Base-by-base conservation (phyloP, 2,113 vertebrate species). In the Emydura subglobosa region DNA sequence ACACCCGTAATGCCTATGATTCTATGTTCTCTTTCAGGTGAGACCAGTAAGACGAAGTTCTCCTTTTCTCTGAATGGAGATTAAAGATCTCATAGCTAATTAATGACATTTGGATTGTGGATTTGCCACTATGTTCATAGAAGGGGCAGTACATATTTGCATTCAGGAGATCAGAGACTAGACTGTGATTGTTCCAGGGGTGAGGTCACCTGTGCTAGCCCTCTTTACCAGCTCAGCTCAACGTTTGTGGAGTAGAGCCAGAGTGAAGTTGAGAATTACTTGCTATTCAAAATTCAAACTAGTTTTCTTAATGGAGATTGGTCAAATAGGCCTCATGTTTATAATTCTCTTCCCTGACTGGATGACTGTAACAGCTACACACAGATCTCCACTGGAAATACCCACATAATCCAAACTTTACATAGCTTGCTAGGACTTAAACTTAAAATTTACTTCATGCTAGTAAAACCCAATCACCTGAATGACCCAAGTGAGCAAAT, bases 401-500 rank as follows among this genome's bases (percentile, higher is more conserved):
- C 65, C 50, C 50, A 81, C 22, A 88, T 78, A 92, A 90, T 82
- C 25, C 16, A 90, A 88, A 27, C 4, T 91, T 92, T 90, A 42
- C 83, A 22, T 51, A 90, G 1, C 6, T 93, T 93, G 6, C 93
- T 92, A 61, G 17, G 44, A 88, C 54, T 47, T 78, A 89, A 90
- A 82, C 61, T 81, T 2, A 49, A 16, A 74, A 10, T 51, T 91
- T 44, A 44, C 9, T 80, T 96, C 87, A 47, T 21, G 83, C 29
- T 42, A 89, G 22, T 88, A 84, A 94, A 90, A 88, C 25, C 78
- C 85, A 82, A 74, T 59, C 42, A 93, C 90, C 44, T 61, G 17
- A 44, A 93, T 89, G 51, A 89, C 55, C 90, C 78, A 90, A 87
- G 55, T n/a, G 68, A 93, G 44, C 21, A 93, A 95, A 90, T 29